phyloP scores from a whole-genome alignment of 2,113 vertebrate genomes.

The Mormyrus iriodes region DNA sequence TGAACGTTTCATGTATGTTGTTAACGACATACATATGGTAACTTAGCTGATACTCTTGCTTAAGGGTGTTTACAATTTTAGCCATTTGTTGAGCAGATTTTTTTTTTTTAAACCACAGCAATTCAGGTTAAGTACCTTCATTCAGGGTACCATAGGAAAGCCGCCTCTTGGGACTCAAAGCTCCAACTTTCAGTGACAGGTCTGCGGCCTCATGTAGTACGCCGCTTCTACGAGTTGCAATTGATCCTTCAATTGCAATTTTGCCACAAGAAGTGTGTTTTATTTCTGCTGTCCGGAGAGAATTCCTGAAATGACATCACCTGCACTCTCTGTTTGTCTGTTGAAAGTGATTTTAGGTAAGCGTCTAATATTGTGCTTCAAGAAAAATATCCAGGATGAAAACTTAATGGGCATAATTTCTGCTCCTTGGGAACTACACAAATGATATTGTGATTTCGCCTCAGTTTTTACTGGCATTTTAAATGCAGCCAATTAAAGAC shows the following conservation, averaged over 20 bases:
- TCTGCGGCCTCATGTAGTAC: background rate
- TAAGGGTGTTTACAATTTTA: background rate
- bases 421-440: background rate
- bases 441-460: background rate
- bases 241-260: background rate
- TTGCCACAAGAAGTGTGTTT: background rate
- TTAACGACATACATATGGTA: background rate
- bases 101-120: background rate
- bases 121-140: background rate
- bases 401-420: constrained; percentile 32
- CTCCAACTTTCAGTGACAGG: background rate
- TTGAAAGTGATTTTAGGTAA: background rate
- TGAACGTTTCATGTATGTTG: background rate
- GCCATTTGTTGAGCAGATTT: background rate
- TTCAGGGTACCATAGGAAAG: background rate
- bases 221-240: background rate
- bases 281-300: background rate
- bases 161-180: background rate
- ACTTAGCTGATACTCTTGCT: background rate
- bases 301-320: background rate
- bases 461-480: background rate
- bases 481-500: background rate
- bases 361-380: constrained; percentile 47
- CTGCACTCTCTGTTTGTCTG: background rate
- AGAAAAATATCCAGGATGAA: background rate